Percentiles rank a stretch among this genome's conserved stretches.
phyloP scores from a whole-genome alignment of 1,140 invertebrate genomes.

The Palaemon carinicauda region DNA sequence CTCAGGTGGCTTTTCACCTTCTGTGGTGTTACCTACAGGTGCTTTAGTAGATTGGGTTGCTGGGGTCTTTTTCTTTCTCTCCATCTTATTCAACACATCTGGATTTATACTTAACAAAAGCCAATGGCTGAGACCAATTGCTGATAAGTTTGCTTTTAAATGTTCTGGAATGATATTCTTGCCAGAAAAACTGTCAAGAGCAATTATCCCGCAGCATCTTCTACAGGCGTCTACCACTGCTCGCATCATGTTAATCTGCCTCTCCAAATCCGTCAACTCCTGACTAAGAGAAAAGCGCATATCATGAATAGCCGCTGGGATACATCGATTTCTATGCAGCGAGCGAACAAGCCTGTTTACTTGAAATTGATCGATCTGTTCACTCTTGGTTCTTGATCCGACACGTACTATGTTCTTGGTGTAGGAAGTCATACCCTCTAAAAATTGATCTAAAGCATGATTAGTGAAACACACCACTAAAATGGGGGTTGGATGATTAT shows the following conservation, averaged over 20 bases:
- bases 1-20: not conserved
- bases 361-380: conserved; percentile 65
- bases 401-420: conserved; percentile 72
- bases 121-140: not conserved
- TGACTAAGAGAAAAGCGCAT: not conserved
- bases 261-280: not conserved
- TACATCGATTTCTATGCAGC: not conserved
- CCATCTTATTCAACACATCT: too few species aligned
- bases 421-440: conserved; percentile 73
- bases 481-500: conserved; percentile 68
- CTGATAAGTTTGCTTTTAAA: not conserved
- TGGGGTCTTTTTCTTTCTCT: too few species aligned
- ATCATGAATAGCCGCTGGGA: not conserved
- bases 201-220: not conserved
- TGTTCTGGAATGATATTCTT: not conserved
- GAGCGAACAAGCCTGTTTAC: conserved; percentile 19
- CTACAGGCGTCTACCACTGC: not conserved
- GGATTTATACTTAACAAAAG: not conserved
- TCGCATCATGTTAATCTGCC: not conserved
- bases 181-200: too few species aligned
- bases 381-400: conserved; percentile 75
- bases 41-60: too few species aligned
- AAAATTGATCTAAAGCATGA: conserved; percentile 88
- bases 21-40: not conserved
- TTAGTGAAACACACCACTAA: conserved; percentile 86